A percentile compares a stretch with the other conserved stretches of the same genome.
Evolutionary conservation across 2,797 vertebrate genomes (phyloP).

Genomic region (Zenarchopterus dispar): DNA sequence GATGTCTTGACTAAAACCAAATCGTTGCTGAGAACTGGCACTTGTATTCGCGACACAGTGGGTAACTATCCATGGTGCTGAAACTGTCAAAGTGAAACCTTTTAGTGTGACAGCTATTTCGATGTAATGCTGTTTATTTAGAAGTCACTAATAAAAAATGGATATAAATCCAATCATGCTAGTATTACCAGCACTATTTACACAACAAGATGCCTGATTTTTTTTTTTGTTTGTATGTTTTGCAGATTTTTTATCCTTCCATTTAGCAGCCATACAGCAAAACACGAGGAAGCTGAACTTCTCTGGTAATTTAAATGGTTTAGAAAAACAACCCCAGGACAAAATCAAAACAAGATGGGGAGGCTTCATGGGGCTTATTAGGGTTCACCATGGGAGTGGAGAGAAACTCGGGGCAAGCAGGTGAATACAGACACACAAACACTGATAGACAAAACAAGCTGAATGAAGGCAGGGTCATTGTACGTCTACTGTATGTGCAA

Average conservation of each 20-base stretch:
- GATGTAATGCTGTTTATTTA: conserved; percentile 18
- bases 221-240: conserved; percentile 10
- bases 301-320: conserved; percentile 58
- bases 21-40: conserved; percentile 22
- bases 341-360: conserved; percentile 67
- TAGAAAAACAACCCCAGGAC: conserved; percentile 72
- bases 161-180: too few species aligned
- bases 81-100: conserved; percentile 36
- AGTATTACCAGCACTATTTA: too few species aligned
- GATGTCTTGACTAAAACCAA: conserved; percentile 22
- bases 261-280: conserved; percentile 17
- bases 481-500: conserved; percentile 40
- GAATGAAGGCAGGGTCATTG: conserved; percentile 38
- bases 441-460: conserved; percentile 33
- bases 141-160: background rate
- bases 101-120: conserved; percentile 12
- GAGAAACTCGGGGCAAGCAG: conserved; percentile 50
- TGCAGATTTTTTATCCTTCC: conserved; percentile 10
- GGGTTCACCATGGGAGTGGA: conserved; percentile 58
- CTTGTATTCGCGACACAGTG: conserved; percentile 15
- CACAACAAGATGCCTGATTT: background rate
- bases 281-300: conserved; percentile 32
- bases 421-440: conserved; percentile 35
- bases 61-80: conserved; percentile 80
- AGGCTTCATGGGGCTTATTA: conserved; percentile 71